phyloP scores from a whole-genome alignment of 2,113 vertebrate species.

The Cariama cristata region DNA sequence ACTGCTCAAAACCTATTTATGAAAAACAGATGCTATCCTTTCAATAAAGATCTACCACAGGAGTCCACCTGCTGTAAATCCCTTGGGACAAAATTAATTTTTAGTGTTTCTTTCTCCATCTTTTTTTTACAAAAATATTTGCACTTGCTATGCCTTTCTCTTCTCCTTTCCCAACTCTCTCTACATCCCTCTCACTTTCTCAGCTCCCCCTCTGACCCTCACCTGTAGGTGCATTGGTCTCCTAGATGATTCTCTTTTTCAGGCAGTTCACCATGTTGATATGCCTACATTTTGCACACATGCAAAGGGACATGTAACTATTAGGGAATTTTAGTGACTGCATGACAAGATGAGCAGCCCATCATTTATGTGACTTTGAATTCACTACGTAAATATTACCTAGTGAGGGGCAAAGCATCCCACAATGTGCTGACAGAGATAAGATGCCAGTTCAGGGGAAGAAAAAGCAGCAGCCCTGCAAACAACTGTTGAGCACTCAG shows the following conservation, averaged over 20 bases:
- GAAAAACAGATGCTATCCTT: slow-evolving; percentile 2
- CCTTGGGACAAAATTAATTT: background rate
- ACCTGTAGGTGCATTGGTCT: background rate
- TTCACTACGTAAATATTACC: background rate
- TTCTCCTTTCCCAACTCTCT: background rate
- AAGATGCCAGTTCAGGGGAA: background rate
- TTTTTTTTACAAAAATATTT: background rate
- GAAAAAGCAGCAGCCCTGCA: background rate
- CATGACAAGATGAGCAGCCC: background rate
- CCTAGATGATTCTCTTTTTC: background rate
- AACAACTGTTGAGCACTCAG: background rate
- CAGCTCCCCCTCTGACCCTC: background rate
- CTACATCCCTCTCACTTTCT: background rate
- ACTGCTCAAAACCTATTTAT: background rate
- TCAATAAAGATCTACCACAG: background rate
- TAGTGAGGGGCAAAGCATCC: background rate
- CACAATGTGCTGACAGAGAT: background rate
- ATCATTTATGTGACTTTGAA: background rate
- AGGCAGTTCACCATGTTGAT: background rate
- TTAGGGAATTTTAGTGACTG: background rate
- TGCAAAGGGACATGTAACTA: background rate
- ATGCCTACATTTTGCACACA: background rate
- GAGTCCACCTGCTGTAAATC: background rate
- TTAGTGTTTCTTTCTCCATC: background rate
- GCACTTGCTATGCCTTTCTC: background rate